Conservation (phyloP, 2,797 vertebrate genomes). For the Alca torda region DNA sequence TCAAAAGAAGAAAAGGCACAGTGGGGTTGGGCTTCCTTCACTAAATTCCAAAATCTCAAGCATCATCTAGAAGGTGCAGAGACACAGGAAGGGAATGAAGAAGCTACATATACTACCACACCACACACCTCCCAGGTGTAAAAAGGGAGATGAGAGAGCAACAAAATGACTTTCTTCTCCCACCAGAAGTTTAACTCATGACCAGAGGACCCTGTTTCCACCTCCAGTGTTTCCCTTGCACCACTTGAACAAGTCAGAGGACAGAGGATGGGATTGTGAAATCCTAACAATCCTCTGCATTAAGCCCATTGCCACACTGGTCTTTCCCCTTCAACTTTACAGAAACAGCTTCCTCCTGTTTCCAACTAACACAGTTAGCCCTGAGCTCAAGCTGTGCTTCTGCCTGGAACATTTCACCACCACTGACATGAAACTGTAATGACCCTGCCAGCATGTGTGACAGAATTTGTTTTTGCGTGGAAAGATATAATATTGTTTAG, state of each 20-base stretch:
- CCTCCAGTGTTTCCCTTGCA: not conserved
- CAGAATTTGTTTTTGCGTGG: slow-evolving; percentile 7
- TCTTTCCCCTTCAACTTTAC: slow-evolving; percentile 40
- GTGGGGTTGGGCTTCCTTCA: not conserved
- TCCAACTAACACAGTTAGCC: not conserved
- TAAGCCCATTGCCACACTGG: slow-evolving; percentile 20
- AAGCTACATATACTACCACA: not conserved
- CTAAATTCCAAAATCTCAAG: not conserved
- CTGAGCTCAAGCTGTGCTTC: slow-evolving; percentile 30
- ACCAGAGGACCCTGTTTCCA: not conserved
- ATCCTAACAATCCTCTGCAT: not conserved
- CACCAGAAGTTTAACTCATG: not conserved
- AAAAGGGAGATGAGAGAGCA: not conserved
- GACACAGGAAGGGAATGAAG: not conserved
- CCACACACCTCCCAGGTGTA: not conserved
- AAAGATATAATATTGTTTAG: slow-evolving; percentile 51
- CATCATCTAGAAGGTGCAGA: not conserved
- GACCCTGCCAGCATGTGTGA: slow-evolving; percentile 39
- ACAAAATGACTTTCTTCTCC: not conserved
- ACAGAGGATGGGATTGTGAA: slow-evolving; percentile 22
- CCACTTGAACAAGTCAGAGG: not conserved
- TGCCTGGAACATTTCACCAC: slow-evolving; percentile 57
- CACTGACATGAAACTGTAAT: slow-evolving; percentile 13
- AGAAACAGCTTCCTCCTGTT: slow-evolving; percentile 48
- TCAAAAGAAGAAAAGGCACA: not conserved